These are phyloP conservation scores for Stictonetta naevosa DNA, from an alignment of 2,113 vertebrate species.

Conservation along the genomic window DNA sequence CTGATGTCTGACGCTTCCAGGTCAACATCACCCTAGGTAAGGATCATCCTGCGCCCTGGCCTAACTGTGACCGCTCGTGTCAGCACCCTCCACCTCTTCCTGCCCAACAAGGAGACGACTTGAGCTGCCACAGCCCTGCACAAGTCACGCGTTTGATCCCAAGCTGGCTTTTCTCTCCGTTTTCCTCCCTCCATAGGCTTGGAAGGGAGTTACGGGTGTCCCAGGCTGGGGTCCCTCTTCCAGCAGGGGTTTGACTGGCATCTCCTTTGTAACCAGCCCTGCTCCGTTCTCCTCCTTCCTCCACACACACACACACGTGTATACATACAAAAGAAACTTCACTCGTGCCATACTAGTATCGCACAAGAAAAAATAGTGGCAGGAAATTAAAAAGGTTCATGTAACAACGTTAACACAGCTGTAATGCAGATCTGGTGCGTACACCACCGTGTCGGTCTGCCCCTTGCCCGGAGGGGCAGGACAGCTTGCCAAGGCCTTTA, in stretches of 20 bases:
- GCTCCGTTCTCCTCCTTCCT: not conserved
- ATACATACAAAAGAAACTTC: not conserved
- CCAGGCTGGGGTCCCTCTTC: not conserved
- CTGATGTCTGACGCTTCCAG: not conserved
- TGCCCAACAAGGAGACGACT: not conserved
- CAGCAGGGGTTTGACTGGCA: not conserved
- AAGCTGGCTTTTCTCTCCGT: not conserved
- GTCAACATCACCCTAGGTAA: accelerated
- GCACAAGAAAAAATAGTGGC: not conserved
- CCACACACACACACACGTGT: not conserved
- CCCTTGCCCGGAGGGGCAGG: not conserved
- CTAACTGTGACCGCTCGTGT: constrained; percentile 45
- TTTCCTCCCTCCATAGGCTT: not conserved
- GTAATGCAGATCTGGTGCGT: not conserved
- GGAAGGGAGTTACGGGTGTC: accelerated
- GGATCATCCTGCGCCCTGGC: not conserved
- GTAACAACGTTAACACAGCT: not conserved
- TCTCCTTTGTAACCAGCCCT: not conserved
- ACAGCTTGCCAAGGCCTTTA: accelerated
- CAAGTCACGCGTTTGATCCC: not conserved
- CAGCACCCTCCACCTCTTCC: constrained; percentile 48
- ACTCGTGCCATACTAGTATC: not conserved
- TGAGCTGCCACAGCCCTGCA: accelerated
- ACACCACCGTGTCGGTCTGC: accelerated
- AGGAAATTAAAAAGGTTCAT: constrained; percentile 31